Base-by-base conservation (phyloP, 2,888 invertebrate genomes). In the Heliconius erato region DNA sequence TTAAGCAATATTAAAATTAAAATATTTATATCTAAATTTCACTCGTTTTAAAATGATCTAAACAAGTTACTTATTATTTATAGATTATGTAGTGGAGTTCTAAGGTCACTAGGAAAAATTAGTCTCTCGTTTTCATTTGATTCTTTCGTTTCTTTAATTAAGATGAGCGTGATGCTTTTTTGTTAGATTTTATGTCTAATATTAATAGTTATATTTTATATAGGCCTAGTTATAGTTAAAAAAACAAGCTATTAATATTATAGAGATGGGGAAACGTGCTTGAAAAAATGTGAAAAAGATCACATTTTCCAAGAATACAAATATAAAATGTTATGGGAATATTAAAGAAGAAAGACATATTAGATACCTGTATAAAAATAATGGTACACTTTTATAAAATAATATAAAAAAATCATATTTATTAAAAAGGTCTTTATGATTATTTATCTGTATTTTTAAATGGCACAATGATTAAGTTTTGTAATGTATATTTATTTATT, bases 221-320 rank as follows among this genome's bases (percentile, higher is more conserved):
- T 40, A 40, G 65, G n/a, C 65, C 12, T 65, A n/a, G 26, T 14
- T 32, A 16, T 7, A 68, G 19, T 7, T 40, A n/a, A 71, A 71
- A 40, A 71, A 71, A n/a, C 12, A 23, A 28, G 16, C 28, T 68
- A 68, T 32, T 28, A 32, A 35, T 69, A 35, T 69, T 35, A 32
- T 69, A 68, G 68, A 28, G 35, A 69, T 23, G 35, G 23, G 23
- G n/a, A 23, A 35, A 32, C 32, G 6, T 35, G 68, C 35, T 40
- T 35, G 69, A 12, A 40, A 71, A 71, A 71, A 71, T 40, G 3
- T 35, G 69, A 71, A 71, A 54, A 71, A 71, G 69, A 71, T 40
- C 71, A 71, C 40, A 40, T 14, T 71, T 71, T 71, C 40, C 40
- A 71, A 71, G n/a, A 71, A 40, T 71, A 40, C n/a, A 40, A 12